phyloP scores from a whole-genome alignment of 2,888 invertebrate genomes.

The Drosophila gaucha region DNA sequence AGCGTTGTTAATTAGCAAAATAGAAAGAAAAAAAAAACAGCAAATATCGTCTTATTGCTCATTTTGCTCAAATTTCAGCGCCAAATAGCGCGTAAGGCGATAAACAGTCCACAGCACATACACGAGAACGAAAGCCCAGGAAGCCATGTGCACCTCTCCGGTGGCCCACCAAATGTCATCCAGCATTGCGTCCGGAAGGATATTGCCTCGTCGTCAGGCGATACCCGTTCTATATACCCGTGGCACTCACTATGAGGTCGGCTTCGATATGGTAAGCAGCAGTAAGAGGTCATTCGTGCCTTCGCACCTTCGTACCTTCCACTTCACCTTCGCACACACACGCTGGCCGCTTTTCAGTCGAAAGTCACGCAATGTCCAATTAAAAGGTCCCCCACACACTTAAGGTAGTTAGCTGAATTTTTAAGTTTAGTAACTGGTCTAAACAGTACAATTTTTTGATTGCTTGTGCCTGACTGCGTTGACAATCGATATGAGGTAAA shows the following conservation, averaged over 20 bases:
- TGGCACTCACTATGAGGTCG: constrained; percentile 94
- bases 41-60: background rate
- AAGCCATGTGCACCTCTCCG: constrained; percentile 15
- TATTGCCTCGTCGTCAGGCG: constrained; percentile 86
- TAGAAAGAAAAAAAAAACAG: background rate
- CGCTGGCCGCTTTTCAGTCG: background rate
- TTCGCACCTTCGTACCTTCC: background rate
- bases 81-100: constrained; percentile 1
- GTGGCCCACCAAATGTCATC: constrained; percentile 32
- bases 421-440: background rate
- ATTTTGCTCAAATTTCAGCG: constrained; percentile 16
- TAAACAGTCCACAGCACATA: constrained; percentile 29
- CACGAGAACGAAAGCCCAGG: constrained; percentile 1
- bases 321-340: background rate
- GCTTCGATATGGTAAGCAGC: constrained; percentile 92
- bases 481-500: background rate
- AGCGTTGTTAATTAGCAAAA: too few relatives aligned
- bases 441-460: background rate
- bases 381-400: background rate
- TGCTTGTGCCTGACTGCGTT: background rate
- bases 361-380: constrained; percentile 19
- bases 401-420: constrained; percentile 5
- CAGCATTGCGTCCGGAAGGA: constrained; percentile 71
- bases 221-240: constrained; percentile 91
- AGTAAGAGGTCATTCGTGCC: background rate